Base-by-base conservation (phyloP, 2,888 invertebrate genomes). In the Caenorhabditis wallacei region DNA sequence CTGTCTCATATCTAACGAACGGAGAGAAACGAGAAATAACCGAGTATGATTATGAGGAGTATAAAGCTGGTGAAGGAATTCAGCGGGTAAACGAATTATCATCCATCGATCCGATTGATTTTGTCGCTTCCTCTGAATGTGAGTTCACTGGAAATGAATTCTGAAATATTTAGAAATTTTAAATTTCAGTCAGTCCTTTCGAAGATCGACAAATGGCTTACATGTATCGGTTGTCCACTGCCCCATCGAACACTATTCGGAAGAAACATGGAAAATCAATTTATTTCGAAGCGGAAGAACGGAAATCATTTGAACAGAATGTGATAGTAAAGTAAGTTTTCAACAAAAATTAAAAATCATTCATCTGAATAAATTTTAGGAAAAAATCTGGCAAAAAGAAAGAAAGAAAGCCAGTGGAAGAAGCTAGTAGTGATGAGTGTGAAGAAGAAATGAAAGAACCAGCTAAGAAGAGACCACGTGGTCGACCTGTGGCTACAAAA, bases 41-140 rank as follows among this genome's bases (percentile, higher is more conserved):
- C 13, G 76, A 76, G 40, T 76, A 70, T 20, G 68, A 76, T 54
- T 82, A 78, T 35, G 61, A 82, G 24, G 59, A 66, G 24, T 78
- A 70, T 51, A 71, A 72, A 48, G 54, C 40, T n/a, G 82, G 82
- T 37, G 72, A 82, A 48, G 82, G 71, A 10, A 11, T 66, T 2
- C 66, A 78, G 13, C 68, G 59, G 16, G 54, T 82, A 3, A 61
- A 68, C 37, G 54, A 70, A 16, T 22, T 78, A 1, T 61, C 76
- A 3, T 46, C 57, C 0, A 24, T 57, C 2, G 70, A 82, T 56
- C 75, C 71, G 2, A n/a, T 82, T 20, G 56, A 78, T 16, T 82
- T 61, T 37, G 40, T 83, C n/a, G 37, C 37, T 20, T 20, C 70
- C 26, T 30, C 57, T 1, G 70, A 75, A n/a, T 75, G 83, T 83